phyloP scores from a whole-genome alignment of 2,113 vertebrate genomes.

The Ceuthmochares aereus region DNA sequence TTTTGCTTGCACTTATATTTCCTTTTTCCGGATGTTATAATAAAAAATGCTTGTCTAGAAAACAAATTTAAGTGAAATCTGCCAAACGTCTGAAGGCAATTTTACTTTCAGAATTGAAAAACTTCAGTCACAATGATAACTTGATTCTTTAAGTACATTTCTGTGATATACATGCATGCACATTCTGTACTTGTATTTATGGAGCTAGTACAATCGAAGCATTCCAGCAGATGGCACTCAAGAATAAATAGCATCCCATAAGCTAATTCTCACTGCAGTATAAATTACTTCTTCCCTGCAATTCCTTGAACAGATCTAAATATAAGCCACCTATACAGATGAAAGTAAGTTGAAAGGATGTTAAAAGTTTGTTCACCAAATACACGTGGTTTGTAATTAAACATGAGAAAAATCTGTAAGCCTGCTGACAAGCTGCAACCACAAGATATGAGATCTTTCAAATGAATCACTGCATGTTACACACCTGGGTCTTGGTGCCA shows the following conservation, averaged over 20 bases:
- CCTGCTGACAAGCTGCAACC: neutral
- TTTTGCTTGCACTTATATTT: neutral
- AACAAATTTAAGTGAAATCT: neutral
- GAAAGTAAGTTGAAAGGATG: neutral
- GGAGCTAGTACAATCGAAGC: neutral
- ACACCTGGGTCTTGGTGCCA: neutral
- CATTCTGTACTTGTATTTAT: neutral
- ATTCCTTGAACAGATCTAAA: neutral
- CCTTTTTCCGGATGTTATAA: neutral
- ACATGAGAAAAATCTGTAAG: neutral
- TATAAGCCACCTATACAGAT: neutral
- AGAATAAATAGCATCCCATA: constrained; percentile 3
- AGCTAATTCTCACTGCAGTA: neutral
- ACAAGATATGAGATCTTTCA: neutral
- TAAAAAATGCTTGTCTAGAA: neutral
- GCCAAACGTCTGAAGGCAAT: neutral
- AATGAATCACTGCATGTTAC: neutral
- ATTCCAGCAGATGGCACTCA: constrained; percentile 59
- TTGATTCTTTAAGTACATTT: neutral
- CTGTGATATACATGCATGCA: neutral
- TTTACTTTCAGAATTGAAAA: neutral
- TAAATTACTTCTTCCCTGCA: neutral
- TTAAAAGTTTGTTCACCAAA: neutral
- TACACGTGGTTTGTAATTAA: neutral
- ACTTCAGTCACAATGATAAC: neutral